These are phyloP conservation scores for Drosophila multiciliata DNA, from an alignment of 2,888 invertebrate species.

Conservation along the genomic window DNA sequence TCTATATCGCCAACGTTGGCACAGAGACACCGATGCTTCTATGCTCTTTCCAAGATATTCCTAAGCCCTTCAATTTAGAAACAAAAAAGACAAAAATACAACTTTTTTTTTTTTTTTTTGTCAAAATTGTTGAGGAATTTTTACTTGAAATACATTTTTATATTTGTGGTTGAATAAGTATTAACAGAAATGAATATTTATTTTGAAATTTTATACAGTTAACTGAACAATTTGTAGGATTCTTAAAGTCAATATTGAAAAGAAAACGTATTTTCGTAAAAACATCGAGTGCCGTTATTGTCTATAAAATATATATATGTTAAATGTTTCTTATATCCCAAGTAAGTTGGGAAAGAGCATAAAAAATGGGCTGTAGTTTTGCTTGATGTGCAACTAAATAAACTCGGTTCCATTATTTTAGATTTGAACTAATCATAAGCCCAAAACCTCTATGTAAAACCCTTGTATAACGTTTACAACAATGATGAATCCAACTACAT, in stretches of 20 bases:
- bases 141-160: background rate
- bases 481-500: too few relatives aligned
- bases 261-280: slow-evolving; percentile 3
- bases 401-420: slow-evolving; percentile 23
- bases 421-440: slow-evolving; percentile 36
- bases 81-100: background rate
- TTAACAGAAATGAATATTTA: background rate
- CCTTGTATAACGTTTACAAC: slow-evolving; percentile 17
- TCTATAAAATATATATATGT: background rate
- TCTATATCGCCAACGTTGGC: background rate
- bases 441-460: slow-evolving; percentile 9
- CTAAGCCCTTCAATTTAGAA: slow-evolving; percentile 1
- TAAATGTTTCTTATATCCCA: background rate
- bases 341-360: slow-evolving; percentile 16
- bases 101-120: too few relatives aligned
- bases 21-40: slow-evolving; percentile 3
- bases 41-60: slow-evolving; percentile 25
- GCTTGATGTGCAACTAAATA: too few relatives aligned
- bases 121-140: background rate
- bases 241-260: background rate
- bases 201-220: slow-evolving; percentile 1
- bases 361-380: background rate
- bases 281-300: background rate
- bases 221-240: background rate
- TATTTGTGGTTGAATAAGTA: slow-evolving; percentile 1